phyloP scores from a whole-genome alignment of 2,113 vertebrate species.

The Cyprinodon brontotheroides region DNA sequence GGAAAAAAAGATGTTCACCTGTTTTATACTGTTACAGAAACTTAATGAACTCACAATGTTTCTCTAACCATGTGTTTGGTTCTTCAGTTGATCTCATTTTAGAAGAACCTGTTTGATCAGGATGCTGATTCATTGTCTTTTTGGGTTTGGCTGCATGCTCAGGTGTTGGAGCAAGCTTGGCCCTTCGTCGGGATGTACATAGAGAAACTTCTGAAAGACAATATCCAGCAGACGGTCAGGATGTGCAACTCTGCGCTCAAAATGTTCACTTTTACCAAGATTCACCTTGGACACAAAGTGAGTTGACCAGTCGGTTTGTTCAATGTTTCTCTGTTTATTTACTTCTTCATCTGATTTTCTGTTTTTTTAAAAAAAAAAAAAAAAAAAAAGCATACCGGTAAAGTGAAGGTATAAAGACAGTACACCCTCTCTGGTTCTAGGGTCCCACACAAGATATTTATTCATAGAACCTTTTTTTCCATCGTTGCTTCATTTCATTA shows the following conservation, averaged over 20 bases:
- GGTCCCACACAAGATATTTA: background rate
- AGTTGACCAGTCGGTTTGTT: constrained; percentile 18
- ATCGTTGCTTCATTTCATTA: no score
- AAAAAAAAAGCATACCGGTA: no score
- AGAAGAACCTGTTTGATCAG: background rate
- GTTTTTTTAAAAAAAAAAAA: no score
- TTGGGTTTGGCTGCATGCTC: background rate
- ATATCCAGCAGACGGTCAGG: constrained; percentile 85
- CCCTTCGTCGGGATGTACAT: constrained; percentile 92
- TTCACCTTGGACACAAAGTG: constrained; percentile 92
- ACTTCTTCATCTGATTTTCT: background rate
- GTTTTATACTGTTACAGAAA: no score
- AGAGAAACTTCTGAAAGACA: constrained; percentile 90
- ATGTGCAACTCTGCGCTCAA: constrained; percentile 85
- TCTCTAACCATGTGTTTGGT: background rate
- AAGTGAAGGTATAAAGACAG: background rate
- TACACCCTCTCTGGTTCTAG: background rate
- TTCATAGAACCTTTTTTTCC: no score
- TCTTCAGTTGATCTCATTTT: background rate
- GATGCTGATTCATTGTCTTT: no score
- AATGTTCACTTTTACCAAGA: constrained; percentile 90
- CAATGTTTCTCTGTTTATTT: background rate
- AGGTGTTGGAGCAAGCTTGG: constrained; percentile 93
- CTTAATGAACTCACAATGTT: no score
- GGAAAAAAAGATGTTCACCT: no score